These are phyloP conservation scores for Dusona sp. DNA, from an alignment of 2,888 invertebrate species.

Conservation along the genomic window DNA sequence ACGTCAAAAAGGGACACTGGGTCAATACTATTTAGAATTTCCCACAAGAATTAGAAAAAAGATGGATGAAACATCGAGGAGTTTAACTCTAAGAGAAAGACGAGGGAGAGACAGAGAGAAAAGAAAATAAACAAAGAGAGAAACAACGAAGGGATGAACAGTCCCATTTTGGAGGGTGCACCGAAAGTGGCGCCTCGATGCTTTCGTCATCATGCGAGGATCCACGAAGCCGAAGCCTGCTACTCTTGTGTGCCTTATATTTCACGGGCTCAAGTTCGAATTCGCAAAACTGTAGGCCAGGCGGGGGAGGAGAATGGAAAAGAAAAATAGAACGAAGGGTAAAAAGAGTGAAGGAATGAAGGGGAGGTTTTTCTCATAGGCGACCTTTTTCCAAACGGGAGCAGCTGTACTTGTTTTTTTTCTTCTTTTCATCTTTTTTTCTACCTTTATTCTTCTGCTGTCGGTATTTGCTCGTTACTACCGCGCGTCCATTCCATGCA, in stretches of 20 bases:
- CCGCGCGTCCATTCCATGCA: conserved; percentile 31
- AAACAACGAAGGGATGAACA: conserved; percentile 2
- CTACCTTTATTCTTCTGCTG: conserved; percentile 56
- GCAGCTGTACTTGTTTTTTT: conserved; percentile 40
- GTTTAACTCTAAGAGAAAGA: not conserved
- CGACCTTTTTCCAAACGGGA: conserved; percentile 67
- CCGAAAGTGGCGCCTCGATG: conserved; percentile 56
- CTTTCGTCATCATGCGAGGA: not conserved
- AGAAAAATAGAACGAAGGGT: not conserved
- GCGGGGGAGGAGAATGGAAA: not conserved
- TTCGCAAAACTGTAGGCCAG: conserved; percentile 17
- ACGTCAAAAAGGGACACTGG: conserved; percentile 49
- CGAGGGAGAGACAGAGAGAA: not conserved
- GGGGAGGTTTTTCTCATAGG: conserved; percentile 27
- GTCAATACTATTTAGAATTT: conserved; percentile 65
- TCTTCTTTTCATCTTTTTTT: conserved; percentile 26
- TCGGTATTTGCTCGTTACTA: conserved; percentile 63
- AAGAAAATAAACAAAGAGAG: conserved; percentile 3
- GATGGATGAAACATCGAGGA: not conserved
- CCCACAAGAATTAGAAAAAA: conserved; percentile 63
- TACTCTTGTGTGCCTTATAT: conserved; percentile 1
- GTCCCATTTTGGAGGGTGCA: conserved; percentile 13
- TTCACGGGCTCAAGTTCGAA: conserved; percentile 5
- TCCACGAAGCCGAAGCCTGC: not conserved
- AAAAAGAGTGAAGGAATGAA: not conserved